These are phyloP conservation scores for Galeopterus variegatus DNA, from an alignment of 2,113 vertebrate species.

Conservation along the genomic window DNA sequence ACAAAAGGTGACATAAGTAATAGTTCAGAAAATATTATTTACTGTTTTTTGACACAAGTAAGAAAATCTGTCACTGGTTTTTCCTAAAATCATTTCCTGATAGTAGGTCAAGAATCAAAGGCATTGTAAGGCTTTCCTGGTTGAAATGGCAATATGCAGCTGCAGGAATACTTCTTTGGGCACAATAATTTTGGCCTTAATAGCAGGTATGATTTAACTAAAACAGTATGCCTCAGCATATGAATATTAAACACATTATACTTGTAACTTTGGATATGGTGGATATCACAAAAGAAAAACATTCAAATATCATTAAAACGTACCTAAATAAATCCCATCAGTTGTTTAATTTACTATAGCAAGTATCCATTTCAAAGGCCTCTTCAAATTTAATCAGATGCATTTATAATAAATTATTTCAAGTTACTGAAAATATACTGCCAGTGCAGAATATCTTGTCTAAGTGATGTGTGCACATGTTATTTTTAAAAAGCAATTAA, in stretches of 20 bases:
- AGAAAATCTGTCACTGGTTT: slow-evolving; percentile 61
- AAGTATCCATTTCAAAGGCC: not conserved
- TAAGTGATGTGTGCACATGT: not conserved
- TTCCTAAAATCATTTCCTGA: slow-evolving; percentile 14
- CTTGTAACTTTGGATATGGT: not conserved
- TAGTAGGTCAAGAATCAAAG: slow-evolving; percentile 13
- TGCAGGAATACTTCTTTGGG: not conserved
- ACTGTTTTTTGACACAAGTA: slow-evolving; percentile 53
- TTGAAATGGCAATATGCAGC: not conserved
- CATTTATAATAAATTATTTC: slow-evolving; percentile 49
- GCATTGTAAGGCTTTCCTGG: slow-evolving; percentile 8
- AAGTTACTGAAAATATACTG: not conserved
- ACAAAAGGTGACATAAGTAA: not conserved
- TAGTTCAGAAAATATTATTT: slow-evolving; percentile 47
- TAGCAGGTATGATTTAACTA: not conserved
- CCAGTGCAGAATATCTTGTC: not conserved
- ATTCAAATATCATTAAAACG: not conserved
- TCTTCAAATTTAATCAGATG: slow-evolving; percentile 34
- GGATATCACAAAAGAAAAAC: not conserved
- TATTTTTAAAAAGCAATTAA: slow-evolving; percentile 3
- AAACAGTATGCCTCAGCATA: not conserved
- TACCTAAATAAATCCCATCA: not conserved
- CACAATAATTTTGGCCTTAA: not conserved
- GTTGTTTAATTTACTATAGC: not conserved
- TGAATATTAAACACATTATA: not conserved